phyloP scores from a whole-genome alignment of 2,888 invertebrate genomes.

The Drosophila limbata region DNA sequence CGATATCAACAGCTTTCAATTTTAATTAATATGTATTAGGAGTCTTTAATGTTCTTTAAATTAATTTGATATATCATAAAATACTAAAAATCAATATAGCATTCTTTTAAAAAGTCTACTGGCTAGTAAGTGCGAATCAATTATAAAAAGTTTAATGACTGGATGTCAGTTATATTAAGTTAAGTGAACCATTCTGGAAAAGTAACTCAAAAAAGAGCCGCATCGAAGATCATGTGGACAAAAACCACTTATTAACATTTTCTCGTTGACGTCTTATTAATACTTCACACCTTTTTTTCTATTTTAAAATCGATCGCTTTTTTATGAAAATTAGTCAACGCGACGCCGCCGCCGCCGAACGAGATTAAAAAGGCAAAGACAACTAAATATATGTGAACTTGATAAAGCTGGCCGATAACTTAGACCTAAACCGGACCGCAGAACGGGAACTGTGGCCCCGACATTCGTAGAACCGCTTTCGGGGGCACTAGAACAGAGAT shows the following conservation, averaged over 20 bases:
- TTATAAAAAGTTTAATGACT: not conserved
- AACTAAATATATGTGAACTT: slow-evolving; percentile 28
- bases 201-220: slow-evolving; percentile 27
- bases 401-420: slow-evolving; percentile 54
- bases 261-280: slow-evolving; percentile 81
- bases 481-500: slow-evolving; percentile 41
- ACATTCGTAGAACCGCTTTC: slow-evolving; percentile 25
- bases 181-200: slow-evolving; percentile 8
- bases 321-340: slow-evolving; percentile 78
- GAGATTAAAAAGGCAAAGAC: slow-evolving; percentile 43
- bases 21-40: not conserved
- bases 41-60: too few relatives aligned
- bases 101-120: not conserved
- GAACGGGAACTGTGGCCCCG: slow-evolving; percentile 32
- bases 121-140: not conserved
- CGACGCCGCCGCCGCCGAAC: slow-evolving; percentile 33
- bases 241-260: slow-evolving; percentile 74
- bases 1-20: too few relatives aligned
- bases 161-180: slow-evolving; percentile 2
- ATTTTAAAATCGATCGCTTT: slow-evolving; percentile 75
- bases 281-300: slow-evolving; percentile 79
- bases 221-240: slow-evolving; percentile 35
- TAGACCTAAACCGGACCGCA: slow-evolving; percentile 49
- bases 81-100: too few relatives aligned
- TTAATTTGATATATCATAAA: too few relatives aligned